Evolutionary conservation across 2,888 invertebrate genomes (phyloP).

Genomic region (Standfussiana lucernea): DNA sequence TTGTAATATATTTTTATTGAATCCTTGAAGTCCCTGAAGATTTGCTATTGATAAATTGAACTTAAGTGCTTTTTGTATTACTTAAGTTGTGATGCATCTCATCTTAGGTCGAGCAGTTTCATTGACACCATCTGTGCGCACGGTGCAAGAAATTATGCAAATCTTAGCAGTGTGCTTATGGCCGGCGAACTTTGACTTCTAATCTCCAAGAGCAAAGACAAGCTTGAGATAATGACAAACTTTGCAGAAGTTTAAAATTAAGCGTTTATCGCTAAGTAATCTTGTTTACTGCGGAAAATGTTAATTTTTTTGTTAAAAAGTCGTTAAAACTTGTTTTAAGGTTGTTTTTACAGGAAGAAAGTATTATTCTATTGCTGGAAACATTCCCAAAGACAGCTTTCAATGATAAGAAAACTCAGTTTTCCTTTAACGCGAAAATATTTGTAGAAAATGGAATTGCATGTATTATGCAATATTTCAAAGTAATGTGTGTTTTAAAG

Average conservation of each 20-base stretch:
- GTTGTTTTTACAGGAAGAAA: constrained; percentile 1
- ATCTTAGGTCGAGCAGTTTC: background rate
- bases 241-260: constrained; percentile 42
- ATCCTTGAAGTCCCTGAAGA: background rate
- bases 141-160: constrained; percentile 8
- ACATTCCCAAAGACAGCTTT: background rate
- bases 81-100: background rate
- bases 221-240: constrained; percentile 27
- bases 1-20: background rate
- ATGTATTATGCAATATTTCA: constrained; percentile 22
- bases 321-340: constrained; percentile 20
- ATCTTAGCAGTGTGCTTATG: background rate
- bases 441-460: constrained; percentile 1
- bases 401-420: constrained; percentile 4
- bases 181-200: constrained; percentile 5
- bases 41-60: background rate
- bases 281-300: constrained; percentile 34
- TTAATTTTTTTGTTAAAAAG: constrained; percentile 33
- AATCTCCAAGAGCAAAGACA: constrained; percentile 29
- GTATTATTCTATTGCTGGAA: background rate
- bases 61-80: background rate
- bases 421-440: constrained; percentile 6
- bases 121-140: constrained; percentile 1
- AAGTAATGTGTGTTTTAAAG: constrained; percentile 9
- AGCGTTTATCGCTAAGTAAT: constrained; percentile 45